Evolutionary conservation across 2,797 vertebrate species (phyloP), one percentile per base, ranked within the genome.

Genomic region (Enteromius fasciolatus): DNA sequence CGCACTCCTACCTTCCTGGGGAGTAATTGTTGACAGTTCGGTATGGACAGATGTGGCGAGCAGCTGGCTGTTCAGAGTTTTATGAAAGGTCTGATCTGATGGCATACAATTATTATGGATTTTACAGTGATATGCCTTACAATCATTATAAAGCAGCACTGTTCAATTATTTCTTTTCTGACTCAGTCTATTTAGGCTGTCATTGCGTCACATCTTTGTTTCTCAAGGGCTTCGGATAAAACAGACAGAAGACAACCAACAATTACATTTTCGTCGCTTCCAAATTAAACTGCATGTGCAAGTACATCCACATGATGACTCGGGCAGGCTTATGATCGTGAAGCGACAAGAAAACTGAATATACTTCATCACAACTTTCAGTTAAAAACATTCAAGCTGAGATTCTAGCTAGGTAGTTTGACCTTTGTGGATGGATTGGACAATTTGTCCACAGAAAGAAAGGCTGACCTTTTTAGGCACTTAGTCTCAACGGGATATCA

Each of bases 391-490:
- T 81, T 87, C 68, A 76, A 83, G 86, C 82, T 61, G 74, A 70
- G 63, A 83, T 86, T 89, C 84, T 75, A 84, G 89, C 85, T 74
- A 85, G 72, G 39, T 74, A 80, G 69, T 20, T 57, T 83, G 87
- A 91, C 90, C 89, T 91, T 92, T 92, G 78, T 31, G 31, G 54
- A 88, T 80, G 81, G 84, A 77, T 87, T 81, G 81, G 61, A 76
- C 85, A 82, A 81, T 88, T 87, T 82, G 85, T 87, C 81, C 63
- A 80, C 79, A 77, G 78, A 80, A 89, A 88, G 86, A 85, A 59
- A 90, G 83, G 48, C 85, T 92, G 89, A 90, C 90, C 89, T 91
- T 92, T 88, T 90, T 87, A 87, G 81, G 82, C 86, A 80, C 89
- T 90, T 89, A 84, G 77, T 88, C 90, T 70, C 90, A 86, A 88